phyloP scores from a whole-genome alignment of 2,888 invertebrate genomes.

The Creontiades dilutus region DNA sequence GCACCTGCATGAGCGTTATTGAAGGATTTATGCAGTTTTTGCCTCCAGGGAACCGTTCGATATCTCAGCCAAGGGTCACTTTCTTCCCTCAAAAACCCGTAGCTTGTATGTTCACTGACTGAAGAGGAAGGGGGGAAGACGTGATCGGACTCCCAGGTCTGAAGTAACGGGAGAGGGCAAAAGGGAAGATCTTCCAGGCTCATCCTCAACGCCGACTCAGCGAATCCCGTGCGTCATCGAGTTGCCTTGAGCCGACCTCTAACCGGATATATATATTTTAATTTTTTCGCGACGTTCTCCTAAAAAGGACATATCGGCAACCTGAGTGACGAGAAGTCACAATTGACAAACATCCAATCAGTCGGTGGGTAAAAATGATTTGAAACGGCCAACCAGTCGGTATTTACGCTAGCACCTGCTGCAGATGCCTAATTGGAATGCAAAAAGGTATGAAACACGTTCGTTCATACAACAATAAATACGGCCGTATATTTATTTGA shows the following conservation, averaged over 20 bases:
- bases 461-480: not conserved
- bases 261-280: not conserved
- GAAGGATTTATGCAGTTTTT: slow-evolving; percentile 35
- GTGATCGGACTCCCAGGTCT: not conserved
- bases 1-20: slow-evolving; percentile 25
- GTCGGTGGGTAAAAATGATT: not conserved
- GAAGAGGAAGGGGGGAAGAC: not conserved
- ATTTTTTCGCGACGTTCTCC: not conserved
- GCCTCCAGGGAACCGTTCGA: not conserved
- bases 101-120: not conserved
- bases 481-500: not conserved
- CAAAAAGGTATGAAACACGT: not conserved
- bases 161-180: not conserved
- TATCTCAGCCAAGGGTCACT: slow-evolving; percentile 20
- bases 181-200: not conserved
- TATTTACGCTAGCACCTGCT: not conserved
- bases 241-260: slow-evolving; percentile 30
- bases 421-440: not conserved
- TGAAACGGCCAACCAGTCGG: not conserved
- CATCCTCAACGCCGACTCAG: slow-evolving; percentile 7
- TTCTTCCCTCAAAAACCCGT: slow-evolving; percentile 11
- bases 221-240: not conserved
- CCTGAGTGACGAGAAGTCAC: not conserved
- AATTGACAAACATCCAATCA: slow-evolving; percentile 17
- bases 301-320: not conserved